Base-by-base conservation (phyloP, 2,113 vertebrate genomes). In the Crotalus helleri region DNA sequence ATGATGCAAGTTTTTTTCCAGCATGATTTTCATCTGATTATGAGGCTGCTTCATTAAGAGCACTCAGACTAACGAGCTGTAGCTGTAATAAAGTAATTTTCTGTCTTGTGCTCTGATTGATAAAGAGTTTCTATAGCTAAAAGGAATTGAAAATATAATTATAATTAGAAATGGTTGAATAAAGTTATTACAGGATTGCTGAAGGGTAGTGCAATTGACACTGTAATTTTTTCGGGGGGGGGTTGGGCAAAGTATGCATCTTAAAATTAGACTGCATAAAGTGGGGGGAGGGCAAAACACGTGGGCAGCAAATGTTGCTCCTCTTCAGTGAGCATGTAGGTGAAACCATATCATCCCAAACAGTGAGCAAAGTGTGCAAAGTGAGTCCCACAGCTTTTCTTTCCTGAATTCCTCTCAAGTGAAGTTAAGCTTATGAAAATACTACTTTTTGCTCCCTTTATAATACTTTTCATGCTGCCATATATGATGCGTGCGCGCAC, bases 1-100 rank as follows among this genome's bases (percentile, higher is more conserved):
- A 99, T 99, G 99, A 99, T 98, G 99, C 99, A 98, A 98, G 98
- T 98, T 98, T 99, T 51, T 98, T 98, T 98, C 98, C 98, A 99
- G 99, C 99, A 99, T 99, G 99, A 99, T 99, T 99, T 99, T 99
- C 98, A 99, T 99, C 99, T 99, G 99, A 99, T 99, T 99, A 98
- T 99, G 98, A 99, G 98, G 97, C 98, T 99, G 98, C 99, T 99
- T 99, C 99, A 99, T 99, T 99, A 99, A 98, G 98, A 99, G 98
- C 98, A 99, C 99, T 99, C 99, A 98, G 99, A 98, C 99, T 99
- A 99, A 99, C 98, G 98, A 99, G 98, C 98, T 99, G 99, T 99
- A 99, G 98, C 99, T 98, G 98, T 99, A 99, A 99, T 99, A 99
- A 99, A 99, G 99, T 99, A 99, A 99, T 99, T 99, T 99, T 98